Conservation (phyloP, 2,113 vertebrate genomes). For the Sigmodon hispidus region DNA sequence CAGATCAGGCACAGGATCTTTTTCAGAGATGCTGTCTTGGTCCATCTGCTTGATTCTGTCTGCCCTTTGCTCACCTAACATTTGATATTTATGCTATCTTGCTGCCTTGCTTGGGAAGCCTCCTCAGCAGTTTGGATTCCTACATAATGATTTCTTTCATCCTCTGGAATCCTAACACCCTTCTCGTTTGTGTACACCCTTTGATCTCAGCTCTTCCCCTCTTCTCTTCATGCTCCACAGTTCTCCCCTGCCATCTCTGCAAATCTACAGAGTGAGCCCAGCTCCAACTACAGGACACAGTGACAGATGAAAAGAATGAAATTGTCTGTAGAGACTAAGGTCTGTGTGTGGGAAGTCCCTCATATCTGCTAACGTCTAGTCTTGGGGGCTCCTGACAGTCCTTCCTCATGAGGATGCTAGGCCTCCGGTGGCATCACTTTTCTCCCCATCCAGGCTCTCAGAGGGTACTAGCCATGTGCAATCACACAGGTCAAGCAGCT, state of each 20-base stretch:
- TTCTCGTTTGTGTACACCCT: not conserved
- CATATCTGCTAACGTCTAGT: not conserved
- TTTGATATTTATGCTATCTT: not conserved
- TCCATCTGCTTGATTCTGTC: not conserved
- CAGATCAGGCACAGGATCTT: not conserved
- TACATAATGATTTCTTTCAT: not conserved
- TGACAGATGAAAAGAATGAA: not conserved
- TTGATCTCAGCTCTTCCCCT: not conserved
- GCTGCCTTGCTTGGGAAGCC: not conserved
- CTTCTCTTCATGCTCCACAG: not conserved
- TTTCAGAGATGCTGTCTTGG: not conserved
- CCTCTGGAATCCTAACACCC: not conserved
- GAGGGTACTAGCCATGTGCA: not conserved
- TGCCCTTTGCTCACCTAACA: not conserved
- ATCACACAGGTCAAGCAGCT: not conserved
- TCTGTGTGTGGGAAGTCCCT: not conserved
- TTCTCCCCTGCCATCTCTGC: not conserved
- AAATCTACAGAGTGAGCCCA: not conserved
- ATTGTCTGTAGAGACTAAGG: not conserved
- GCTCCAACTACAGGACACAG: not conserved
- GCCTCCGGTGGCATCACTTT: not conserved
- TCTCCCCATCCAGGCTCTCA: not conserved
- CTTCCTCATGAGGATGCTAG: not conserved
- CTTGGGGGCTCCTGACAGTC: not conserved
- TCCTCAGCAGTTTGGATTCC: not conserved